Base-by-base conservation (phyloP, 2,113 vertebrate species). In the Fregata magnificens region DNA sequence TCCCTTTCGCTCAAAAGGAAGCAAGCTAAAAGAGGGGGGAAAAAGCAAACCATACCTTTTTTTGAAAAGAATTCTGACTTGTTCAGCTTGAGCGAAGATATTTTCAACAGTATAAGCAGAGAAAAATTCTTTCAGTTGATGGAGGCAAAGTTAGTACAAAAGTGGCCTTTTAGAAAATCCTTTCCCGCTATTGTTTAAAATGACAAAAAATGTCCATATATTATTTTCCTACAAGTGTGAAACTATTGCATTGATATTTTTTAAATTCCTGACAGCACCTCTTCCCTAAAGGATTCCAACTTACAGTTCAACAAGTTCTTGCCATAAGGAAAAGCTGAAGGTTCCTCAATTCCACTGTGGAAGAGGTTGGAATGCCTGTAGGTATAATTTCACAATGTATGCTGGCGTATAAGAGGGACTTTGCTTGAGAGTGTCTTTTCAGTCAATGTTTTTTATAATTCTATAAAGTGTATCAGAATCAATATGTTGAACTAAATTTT, bases 11-110 rank as follows among this genome's bases (percentile, higher is more conserved):
- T 83, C 7, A 24, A 88, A 87, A 70, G 5, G 9, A 87, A 80
- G 9, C 3, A 63, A 78, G 8, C 4, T 45, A 55, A 82, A 85
- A 82, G 10, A 7, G 4, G 9, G 6, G 1, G 2, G 2, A 0
- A 0, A 40, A 20, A 45, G 3, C 4, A 84, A 73, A 34, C 20
- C 1, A 1, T 32, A 5, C 4, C 11, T 62, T 55, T 58, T 73
- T 74, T 7, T 9, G 40, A 36, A 82, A 21, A 67, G 0, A 61
- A 70, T 80, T 88, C 6, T 71, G 4, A 61, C 32, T n/a, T 85
- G 7, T 69, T 81, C 59, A 87, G 10, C 44, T 50, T 74, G 36
- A 78, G 5, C 5, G 44, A 73, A 92, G 66, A 31, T 47, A 20
- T 52, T 44, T 76, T 79, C 67, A 73, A 49, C 4, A 76, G 5